Evolutionary conservation across 2,888 invertebrate species (phyloP).

Genomic region (Eupeodes latifasciatus): DNA sequence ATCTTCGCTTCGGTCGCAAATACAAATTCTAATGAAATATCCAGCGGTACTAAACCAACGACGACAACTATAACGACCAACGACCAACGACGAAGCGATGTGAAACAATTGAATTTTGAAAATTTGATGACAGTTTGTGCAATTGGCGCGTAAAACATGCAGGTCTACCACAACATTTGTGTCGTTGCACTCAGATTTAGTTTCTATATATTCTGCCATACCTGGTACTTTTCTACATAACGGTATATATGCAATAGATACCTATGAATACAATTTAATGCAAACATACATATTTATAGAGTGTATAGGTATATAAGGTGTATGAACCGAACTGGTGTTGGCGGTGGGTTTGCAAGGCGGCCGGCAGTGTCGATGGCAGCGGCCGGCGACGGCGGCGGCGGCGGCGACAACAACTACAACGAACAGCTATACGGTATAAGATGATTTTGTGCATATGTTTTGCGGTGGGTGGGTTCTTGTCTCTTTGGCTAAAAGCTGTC

Average conservation of each 20-base stretch:
- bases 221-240: neutral
- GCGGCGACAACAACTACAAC: too few relatives aligned
- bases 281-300: neutral
- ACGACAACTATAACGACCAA: too few relatives aligned
- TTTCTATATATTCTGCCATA: neutral
- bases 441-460: slow-evolving; percentile 13
- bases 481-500: slow-evolving; percentile 70
- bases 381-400: too few relatives aligned
- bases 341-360: too few relatives aligned
- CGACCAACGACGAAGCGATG: neutral
- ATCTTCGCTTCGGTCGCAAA: neutral
- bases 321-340: too few relatives aligned
- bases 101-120: slow-evolving; percentile 61
- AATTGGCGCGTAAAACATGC: slow-evolving; percentile 31
- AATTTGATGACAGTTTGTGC: slow-evolving; percentile 59
- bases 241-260: slow-evolving; percentile 43
- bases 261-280: neutral
- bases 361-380: too few relatives aligned
- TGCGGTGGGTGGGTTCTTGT: slow-evolving; percentile 56
- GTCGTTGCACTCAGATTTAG: slow-evolving; percentile 47
- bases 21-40: slow-evolving; percentile 15
- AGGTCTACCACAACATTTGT: slow-evolving; percentile 8
- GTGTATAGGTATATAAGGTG: too few relatives aligned
- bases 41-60: too few relatives aligned
- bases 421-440: neutral